Evolutionary conservation across 1,140 invertebrate genomes (phyloP).

Genomic region (Drosophila novamexicana): DNA sequence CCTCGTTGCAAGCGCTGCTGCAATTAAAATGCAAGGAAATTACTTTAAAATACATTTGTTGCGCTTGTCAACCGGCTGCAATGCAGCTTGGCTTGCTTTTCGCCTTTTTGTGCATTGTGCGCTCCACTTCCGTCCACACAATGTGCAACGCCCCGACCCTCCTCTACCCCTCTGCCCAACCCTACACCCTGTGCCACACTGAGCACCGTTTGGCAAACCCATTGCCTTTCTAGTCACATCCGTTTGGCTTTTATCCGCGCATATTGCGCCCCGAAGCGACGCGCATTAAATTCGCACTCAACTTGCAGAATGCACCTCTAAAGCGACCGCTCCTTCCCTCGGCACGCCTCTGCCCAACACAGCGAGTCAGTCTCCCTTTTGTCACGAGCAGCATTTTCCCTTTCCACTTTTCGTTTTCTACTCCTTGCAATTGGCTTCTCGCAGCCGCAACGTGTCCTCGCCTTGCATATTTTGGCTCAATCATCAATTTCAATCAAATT

Average conservation of each 20-base stretch:
- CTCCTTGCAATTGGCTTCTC: constrained; percentile 14
- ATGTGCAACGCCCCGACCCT: background rate
- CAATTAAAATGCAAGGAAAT: constrained; percentile 72
- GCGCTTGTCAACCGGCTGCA: constrained; percentile 37
- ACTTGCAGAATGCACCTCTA: constrained; percentile 15
- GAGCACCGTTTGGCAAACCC: constrained; percentile 2
- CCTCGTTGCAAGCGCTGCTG: constrained; percentile 41
- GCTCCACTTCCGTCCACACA: constrained; percentile 16
- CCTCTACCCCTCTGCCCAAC: too few species aligned
- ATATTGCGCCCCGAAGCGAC: constrained; percentile 41
- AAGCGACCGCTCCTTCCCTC: background rate
- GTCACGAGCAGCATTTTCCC: constrained; percentile 40
- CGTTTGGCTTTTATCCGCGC: constrained; percentile 50
- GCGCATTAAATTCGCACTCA: constrained; percentile 40
- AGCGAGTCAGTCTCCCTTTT: constrained; percentile 5
- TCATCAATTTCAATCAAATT: constrained; percentile 72
- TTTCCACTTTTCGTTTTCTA: constrained; percentile 9
- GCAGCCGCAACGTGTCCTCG: background rate
- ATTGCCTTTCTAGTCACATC: constrained; percentile 52
- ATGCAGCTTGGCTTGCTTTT: constrained; percentile 1
- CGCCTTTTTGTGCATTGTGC: constrained; percentile 19
- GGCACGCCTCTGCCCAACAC: background rate
- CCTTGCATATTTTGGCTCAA: constrained; percentile 40
- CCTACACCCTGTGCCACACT: too few species aligned
- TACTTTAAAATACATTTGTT: constrained; percentile 57